These are phyloP conservation scores for Oscheius sp. DNA, from an alignment of 2,888 invertebrate genomes.

Conservation along the genomic window DNA sequence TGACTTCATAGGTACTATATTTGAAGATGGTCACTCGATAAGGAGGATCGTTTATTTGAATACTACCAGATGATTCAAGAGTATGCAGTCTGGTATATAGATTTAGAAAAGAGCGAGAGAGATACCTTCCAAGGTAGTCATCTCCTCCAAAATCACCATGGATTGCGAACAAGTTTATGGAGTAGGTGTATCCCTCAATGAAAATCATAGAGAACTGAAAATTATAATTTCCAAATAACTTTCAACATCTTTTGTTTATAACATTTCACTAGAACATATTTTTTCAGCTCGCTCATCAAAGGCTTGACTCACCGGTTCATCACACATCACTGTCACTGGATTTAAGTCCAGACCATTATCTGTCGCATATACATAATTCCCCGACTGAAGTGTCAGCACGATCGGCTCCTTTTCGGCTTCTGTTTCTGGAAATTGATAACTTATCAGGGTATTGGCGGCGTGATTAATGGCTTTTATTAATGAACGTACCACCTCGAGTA, in stretches of 20 bases:
- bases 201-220: neutral
- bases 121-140: neutral
- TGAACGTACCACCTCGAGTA: too few relatives aligned
- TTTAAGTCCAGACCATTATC: neutral
- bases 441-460: neutral
- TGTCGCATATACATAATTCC: neutral
- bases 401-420: neutral
- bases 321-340: neutral
- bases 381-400: neutral
- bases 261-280: too few relatives aligned
- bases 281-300: too few relatives aligned
- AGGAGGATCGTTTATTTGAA: neutral
- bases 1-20: neutral
- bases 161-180: neutral
- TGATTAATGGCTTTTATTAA: neutral
- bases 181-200: neutral
- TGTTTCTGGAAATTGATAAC: neutral
- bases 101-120: too few relatives aligned
- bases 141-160: neutral
- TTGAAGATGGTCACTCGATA: neutral
- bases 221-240: too few relatives aligned
- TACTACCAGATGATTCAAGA: neutral
- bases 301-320: neutral
- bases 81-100: too few relatives aligned
- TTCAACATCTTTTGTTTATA: too few relatives aligned